Evolutionary conservation across 2,888 invertebrate species (phyloP), one percentile per base, ranked within the genome.

Genomic region (Cacoxenus indagator): DNA sequence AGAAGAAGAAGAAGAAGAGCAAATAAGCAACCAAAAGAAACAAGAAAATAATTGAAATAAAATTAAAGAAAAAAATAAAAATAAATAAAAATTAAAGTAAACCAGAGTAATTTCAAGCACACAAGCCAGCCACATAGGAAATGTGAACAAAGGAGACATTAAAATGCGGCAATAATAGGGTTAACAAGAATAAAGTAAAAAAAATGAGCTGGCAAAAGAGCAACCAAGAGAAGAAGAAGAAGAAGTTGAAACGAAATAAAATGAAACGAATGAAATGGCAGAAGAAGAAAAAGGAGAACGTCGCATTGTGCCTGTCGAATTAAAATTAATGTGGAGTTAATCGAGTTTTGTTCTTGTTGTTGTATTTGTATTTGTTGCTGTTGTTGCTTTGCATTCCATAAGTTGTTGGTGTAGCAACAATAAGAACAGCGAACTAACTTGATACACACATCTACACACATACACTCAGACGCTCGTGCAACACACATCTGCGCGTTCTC

Each of bases 301-400:
- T 37, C 31, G 67, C 64, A 67, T 37, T 64, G 27, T 46, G 65
- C 64, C 75, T 79, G 84, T 86, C 85, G 85, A 85, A 82, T 86
- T 84, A 82, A 85, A 84, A 85, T 82, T 84, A 84, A 85, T 85
- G 86, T 83, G 76, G 76, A 81, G 81, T 85, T 85, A 85, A 85
- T 85, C 85, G 85, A 86, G 83, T 85, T 85, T 82, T 26, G 43
- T 45, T 78, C 81, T 81, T 82, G 79, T 45, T 78, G 82, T 81
- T 82, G 79, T 79, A 75, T 71, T 75, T 77, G 67, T 69, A 69
- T 61, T 27, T 65, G 69, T 65, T 65, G 65, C 62, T 65, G 54
- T 70, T 64, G 51, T 51, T 19, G 31, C 55, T 65, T 76, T 74
- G 66, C 74, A 76, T 73, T 71, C 64, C 43, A 73, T 45, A 51